phyloP scores from a whole-genome alignment of 2,888 invertebrate genomes.

The Agrochola macilenta region DNA sequence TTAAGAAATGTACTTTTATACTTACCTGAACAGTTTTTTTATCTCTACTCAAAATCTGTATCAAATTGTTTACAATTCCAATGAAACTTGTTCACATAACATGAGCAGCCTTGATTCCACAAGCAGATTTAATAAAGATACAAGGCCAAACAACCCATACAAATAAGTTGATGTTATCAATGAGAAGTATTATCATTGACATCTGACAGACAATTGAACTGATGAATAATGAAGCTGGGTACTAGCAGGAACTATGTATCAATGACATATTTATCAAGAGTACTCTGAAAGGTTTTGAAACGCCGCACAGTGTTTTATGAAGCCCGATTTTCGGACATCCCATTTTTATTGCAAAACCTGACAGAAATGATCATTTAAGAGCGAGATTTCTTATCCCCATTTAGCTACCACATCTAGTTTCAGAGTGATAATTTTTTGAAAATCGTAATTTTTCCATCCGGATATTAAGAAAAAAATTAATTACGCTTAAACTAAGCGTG shows the following conservation, averaged over 20 bases:
- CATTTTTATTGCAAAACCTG: too few species aligned
- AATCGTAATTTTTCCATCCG: too few species aligned
- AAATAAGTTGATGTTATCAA: slow-evolving; percentile 49
- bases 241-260: slow-evolving; percentile 24
- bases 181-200: slow-evolving; percentile 42
- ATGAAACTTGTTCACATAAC: slow-evolving; percentile 22
- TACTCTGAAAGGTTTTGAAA: not conserved
- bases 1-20: fast-evolving
- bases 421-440: too few species aligned
- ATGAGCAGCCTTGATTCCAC: slow-evolving; percentile 31
- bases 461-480: too few species aligned
- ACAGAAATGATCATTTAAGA: too few species aligned
- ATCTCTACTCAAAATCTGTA: not conserved
- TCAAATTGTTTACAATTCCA: slow-evolving; percentile 1
- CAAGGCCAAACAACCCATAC: slow-evolving; percentile 58
- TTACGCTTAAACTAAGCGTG: too few species aligned
- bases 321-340: too few species aligned
- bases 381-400: too few species aligned
- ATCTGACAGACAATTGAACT: slow-evolving; percentile 52
- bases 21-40: not conserved
- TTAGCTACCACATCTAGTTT: too few species aligned
- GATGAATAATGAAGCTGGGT: slow-evolving; percentile 36
- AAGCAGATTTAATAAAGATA: slow-evolving; percentile 49
- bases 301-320: too few species aligned
- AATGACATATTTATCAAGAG: slow-evolving; percentile 38